Percentiles rank a stretch among this genome's conserved stretches.
Conservation (phyloP, 2,113 vertebrate genomes). For the Hystrix brachyura region DNA sequence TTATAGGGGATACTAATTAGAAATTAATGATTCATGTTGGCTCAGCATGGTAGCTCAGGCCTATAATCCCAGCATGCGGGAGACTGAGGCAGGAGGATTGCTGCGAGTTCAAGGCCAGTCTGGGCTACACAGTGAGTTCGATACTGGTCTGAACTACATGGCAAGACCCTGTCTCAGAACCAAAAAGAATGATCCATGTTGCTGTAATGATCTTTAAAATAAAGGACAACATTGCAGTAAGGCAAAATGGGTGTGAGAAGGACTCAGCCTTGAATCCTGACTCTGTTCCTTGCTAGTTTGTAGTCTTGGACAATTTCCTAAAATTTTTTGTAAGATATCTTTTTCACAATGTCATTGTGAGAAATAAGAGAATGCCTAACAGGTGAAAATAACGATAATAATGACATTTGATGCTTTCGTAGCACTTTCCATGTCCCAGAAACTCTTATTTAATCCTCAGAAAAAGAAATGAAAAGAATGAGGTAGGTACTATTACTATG, state of each 20-base stretch:
- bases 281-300: constrained; percentile 21
- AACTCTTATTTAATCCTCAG: background rate
- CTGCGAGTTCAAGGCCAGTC: too few relatives aligned
- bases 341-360: background rate
- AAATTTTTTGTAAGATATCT: constrained; percentile 12
- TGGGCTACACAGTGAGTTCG: too few relatives aligned
- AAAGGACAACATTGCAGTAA: background rate
- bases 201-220: constrained; percentile 8
- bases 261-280: background rate
- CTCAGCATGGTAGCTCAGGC: too few relatives aligned
- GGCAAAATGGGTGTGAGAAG: background rate
- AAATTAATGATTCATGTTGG: background rate
- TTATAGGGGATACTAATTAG: background rate
- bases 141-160: too few relatives aligned
- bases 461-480: background rate
- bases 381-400: background rate
- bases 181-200: background rate
- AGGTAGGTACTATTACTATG: background rate
- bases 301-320: constrained; percentile 7
- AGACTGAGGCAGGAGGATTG: too few relatives aligned
- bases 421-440: background rate
- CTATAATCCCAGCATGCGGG: too few relatives aligned
- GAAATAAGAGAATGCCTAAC: background rate
- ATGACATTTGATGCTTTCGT: background rate
- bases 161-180: too few relatives aligned